phyloP scores from a whole-genome alignment of 1,140 invertebrate genomes.

The Ceratosolen solmsi region DNA sequence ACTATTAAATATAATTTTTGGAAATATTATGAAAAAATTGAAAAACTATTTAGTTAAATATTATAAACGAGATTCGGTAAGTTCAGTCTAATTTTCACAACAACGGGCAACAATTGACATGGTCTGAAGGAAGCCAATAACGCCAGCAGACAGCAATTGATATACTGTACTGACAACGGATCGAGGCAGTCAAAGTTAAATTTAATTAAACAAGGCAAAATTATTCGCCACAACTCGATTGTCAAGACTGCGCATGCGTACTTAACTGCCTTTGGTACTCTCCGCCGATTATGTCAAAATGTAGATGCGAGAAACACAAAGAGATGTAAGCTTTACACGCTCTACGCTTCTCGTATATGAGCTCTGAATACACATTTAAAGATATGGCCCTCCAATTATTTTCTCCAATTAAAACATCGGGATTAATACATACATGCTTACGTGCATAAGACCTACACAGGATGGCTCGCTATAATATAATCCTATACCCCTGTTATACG shows the following conservation, averaged over 20 bases:
- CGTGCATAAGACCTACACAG: not conserved
- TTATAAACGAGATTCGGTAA: not conserved
- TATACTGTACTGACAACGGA: not conserved
- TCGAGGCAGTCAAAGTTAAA: slow-evolving; percentile 29
- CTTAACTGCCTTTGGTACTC: not conserved
- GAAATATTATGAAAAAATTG: not conserved
- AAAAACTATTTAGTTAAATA: not conserved
- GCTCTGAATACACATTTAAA: not conserved
- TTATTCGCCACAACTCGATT: slow-evolving; percentile 34
- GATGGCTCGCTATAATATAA: not conserved
- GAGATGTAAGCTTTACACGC: not conserved
- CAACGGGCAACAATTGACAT: slow-evolving; percentile 16
- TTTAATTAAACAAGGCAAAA: slow-evolving; percentile 48
- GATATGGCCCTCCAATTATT: slow-evolving; percentile 45
- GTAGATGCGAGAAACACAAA: slow-evolving; percentile 5
- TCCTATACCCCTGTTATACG: not conserved
- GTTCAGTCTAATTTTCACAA: slow-evolving; percentile 34
- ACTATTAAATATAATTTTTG: too few relatives aligned
- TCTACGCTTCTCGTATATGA: slow-evolving; percentile 24
- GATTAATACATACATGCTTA: slow-evolving; percentile 2
- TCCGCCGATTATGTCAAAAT: not conserved
- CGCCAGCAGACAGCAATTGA: slow-evolving; percentile 19
- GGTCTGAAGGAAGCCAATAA: slow-evolving; percentile 14
- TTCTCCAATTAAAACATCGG: slow-evolving; percentile 47
- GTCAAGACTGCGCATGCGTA: not conserved